phyloP scores from a whole-genome alignment of 2,113 vertebrate genomes.

The Vidua chalybeata region DNA sequence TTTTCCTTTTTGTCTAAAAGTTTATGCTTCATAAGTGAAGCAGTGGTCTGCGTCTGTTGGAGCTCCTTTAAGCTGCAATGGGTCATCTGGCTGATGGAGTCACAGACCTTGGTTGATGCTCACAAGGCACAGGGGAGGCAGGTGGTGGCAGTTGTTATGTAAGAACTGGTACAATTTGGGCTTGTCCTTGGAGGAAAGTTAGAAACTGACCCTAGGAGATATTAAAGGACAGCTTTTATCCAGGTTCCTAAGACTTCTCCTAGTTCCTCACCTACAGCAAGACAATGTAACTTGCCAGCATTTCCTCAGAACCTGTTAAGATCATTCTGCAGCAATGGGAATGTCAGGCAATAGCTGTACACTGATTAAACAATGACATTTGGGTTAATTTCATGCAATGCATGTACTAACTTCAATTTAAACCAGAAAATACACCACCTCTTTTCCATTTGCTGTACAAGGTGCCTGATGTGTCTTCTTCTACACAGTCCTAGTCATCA shows the following conservation, averaged over 20 bases:
- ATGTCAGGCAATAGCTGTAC: neutral
- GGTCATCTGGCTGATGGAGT: accelerated
- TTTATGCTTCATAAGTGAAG: neutral
- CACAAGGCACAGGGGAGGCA: neutral
- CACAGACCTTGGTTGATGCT: neutral
- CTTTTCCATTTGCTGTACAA: neutral
- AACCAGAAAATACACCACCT: neutral
- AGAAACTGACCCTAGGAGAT: neutral
- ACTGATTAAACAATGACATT: neutral
- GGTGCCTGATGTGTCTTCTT: neutral
- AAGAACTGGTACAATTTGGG: neutral
- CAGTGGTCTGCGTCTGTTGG: neutral
- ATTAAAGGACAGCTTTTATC: neutral
- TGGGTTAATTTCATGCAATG: neutral
- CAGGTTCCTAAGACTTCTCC: neutral
- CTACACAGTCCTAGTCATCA: neutral
- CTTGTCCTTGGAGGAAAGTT: neutral
- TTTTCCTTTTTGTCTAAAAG: neutral
- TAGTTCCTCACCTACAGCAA: neutral
- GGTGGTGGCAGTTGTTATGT: neutral
- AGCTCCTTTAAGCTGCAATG: neutral
- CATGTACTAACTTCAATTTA: neutral
- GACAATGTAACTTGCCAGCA: neutral
- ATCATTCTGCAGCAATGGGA: neutral
- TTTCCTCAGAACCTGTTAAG: neutral